A percentile compares a stretch with the other conserved stretches of the same genome.
phyloP scores from a whole-genome alignment of 37 sponge, comb jelly and placozoan species.

The Crambe crambe region DNA sequence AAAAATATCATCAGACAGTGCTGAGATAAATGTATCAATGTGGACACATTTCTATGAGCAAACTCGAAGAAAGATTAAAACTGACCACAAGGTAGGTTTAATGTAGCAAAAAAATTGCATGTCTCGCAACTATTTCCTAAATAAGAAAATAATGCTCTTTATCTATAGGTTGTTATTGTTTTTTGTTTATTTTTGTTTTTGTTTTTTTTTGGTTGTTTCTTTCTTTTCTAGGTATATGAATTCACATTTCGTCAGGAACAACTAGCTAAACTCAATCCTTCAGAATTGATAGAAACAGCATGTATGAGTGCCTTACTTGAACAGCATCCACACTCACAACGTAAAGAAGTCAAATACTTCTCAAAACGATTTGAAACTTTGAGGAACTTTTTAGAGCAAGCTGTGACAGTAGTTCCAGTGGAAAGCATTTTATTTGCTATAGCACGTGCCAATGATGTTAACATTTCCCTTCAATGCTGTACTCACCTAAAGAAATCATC shows the following conservation, averaged over 20 bases:
- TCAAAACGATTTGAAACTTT: constrained; percentile 29
- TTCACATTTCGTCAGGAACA: constrained; percentile 51
- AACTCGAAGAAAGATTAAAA: neutral
- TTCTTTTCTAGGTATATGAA: constrained; percentile 15
- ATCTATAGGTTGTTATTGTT: too few relatives aligned
- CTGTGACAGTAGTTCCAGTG: constrained; percentile 47
- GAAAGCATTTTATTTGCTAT: constrained; percentile 57
- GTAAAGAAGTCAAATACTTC: neutral
- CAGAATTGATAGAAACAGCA: constrained; percentile 42
- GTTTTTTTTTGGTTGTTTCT: neutral
- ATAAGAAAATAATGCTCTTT: too few relatives aligned
- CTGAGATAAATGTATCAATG: constrained; percentile 13
- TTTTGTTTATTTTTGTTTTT: too few relatives aligned
- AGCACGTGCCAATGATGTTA: neutral
- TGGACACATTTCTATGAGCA: constrained; percentile 27
- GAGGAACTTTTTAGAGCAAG: constrained; percentile 44
- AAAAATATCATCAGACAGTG: neutral
- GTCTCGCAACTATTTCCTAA: neutral
- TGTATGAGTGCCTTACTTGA: constrained; percentile 65
- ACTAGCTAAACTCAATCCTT: constrained; percentile 55
- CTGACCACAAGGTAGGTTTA: constrained; percentile 5
- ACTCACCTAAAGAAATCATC: neutral
- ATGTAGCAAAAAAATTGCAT: too few relatives aligned
- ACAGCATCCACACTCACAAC: constrained; percentile 1
- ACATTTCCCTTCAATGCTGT: constrained; percentile 17